A percentile compares a stretch with the other conserved stretches of the same genome.
phyloP scores from a whole-genome alignment of 2,113 vertebrate genomes.

The Scatophagus argus region DNA sequence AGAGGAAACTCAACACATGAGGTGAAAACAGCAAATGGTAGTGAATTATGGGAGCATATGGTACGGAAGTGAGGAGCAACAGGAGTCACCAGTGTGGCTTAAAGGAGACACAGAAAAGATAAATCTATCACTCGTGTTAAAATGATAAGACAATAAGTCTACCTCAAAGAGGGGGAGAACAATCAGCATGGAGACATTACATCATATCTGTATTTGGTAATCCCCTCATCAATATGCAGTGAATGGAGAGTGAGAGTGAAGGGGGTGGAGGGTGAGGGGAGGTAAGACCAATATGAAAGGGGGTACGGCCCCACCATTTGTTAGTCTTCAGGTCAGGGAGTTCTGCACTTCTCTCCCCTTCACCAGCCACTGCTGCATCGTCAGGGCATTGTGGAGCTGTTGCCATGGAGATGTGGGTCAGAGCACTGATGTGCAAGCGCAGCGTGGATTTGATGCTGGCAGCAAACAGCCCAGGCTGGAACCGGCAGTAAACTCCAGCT shows the following conservation, averaged over 20 bases:
- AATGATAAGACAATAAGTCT: not conserved
- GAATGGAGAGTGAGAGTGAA: slow-evolving; percentile 14
- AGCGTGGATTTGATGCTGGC: slow-evolving; percentile 81
- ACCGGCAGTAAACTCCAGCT: slow-evolving; percentile 84
- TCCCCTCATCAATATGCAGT: slow-evolving; percentile 47
- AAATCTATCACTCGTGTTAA: slow-evolving; percentile 24
- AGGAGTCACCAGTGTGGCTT: slow-evolving; percentile 46
- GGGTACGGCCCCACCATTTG: slow-evolving; percentile 24
- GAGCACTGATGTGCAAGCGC: slow-evolving; percentile 82
- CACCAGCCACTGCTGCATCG: slow-evolving; percentile 39
- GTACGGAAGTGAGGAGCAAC: slow-evolving; percentile 48
- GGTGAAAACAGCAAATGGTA: slow-evolving; percentile 55
- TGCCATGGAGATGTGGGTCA: slow-evolving; percentile 92
- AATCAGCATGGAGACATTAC: slow-evolving; percentile 4
- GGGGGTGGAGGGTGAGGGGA: not conserved
- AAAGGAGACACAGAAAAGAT: slow-evolving; percentile 40
- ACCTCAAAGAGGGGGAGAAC: not conserved
- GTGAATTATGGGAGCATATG: slow-evolving; percentile 71
- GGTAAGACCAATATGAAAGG: slow-evolving; percentile 1
- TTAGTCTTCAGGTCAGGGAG: slow-evolving; percentile 46
- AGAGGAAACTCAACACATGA: slow-evolving; percentile 49
- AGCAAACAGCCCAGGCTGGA: slow-evolving; percentile 76
- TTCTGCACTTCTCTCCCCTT: slow-evolving; percentile 19
- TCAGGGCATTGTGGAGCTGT: slow-evolving; percentile 75
- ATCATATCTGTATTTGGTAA: slow-evolving; percentile 26